These are phyloP conservation scores for Hippoglossus stenolepis DNA, from an alignment of 2,113 vertebrate genomes.

Conservation along the genomic window DNA sequence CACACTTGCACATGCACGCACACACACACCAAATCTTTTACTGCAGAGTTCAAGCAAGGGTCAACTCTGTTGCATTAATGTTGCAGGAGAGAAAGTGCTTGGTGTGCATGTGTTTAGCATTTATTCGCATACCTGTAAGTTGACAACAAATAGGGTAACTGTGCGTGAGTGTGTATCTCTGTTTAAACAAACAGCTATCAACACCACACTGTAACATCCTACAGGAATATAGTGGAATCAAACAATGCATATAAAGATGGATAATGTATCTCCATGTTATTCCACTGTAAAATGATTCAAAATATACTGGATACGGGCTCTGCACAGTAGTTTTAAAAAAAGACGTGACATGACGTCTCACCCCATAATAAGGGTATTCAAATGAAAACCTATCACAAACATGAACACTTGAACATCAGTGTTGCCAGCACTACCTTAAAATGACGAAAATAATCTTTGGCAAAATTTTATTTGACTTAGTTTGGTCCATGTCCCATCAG, in stretches of 20 bases:
- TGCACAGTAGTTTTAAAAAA: neutral
- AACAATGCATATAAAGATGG: no score
- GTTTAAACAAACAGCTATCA: neutral
- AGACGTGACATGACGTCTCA: neutral
- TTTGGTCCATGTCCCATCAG: no score
- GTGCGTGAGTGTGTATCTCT: neutral
- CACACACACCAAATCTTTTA: conserved; percentile 34
- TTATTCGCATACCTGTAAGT: conserved; percentile 42
- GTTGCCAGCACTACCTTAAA: no score
- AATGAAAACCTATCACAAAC: no score
- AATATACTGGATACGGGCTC: neutral
- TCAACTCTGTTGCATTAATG: conserved; percentile 70
- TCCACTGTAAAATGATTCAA: neutral
- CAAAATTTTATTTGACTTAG: no score
- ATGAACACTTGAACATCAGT: no score
- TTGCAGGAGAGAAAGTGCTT: conserved; percentile 60
- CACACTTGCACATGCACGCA: neutral
- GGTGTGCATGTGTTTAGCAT: conserved; percentile 44
- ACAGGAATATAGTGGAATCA: no score
- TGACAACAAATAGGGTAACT: conserved; percentile 19
- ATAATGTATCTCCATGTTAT: no score
- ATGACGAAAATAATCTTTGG: no score
- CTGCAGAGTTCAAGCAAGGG: conserved; percentile 69
- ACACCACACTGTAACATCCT: neutral
- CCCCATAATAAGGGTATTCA: no score